Evolutionary conservation across 2,888 invertebrate genomes (phyloP).

Genomic region (Pammene aurita): DNA sequence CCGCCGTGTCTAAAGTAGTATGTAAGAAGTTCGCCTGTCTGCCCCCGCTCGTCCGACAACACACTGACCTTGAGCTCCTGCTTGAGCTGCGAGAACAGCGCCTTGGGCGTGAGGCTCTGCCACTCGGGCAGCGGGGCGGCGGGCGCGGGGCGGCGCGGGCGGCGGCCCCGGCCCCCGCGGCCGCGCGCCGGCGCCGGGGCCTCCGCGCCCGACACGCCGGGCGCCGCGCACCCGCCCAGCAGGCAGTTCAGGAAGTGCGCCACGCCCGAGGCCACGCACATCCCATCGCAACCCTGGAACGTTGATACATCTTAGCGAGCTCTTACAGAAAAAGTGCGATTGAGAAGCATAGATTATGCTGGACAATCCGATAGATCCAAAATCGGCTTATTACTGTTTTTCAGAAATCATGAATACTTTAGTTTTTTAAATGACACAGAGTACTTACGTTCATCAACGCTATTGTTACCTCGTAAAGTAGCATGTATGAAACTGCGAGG

Average conservation of each 20-base stretch:
- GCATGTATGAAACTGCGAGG: no score
- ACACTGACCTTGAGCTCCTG: conserved; percentile 88
- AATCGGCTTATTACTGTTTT: no score
- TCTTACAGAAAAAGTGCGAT: no score
- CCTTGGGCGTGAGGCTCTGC: conserved; percentile 93
- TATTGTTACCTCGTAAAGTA: no score
- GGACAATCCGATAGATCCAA: no score
- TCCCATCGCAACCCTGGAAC: conserved; percentile 90
- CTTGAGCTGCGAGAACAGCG: conserved; percentile 94
- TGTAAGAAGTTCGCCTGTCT: no score
- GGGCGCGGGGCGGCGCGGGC: conserved; percentile 72
- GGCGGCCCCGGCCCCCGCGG: conserved; percentile 85
- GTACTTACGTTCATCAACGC: no score
- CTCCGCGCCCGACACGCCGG: conserved; percentile 68
- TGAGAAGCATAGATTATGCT: no score
- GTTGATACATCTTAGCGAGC: neutral
- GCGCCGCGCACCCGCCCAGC: conserved; percentile 88
- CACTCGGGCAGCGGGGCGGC: conserved; percentile 84
- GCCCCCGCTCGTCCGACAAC: no score
- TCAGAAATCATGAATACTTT: no score
- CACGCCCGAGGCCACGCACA: conserved; percentile 94
- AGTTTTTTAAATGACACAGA: no score
- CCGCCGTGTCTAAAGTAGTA: no score
- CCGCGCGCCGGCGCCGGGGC: conserved; percentile 54
- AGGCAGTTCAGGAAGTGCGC: conserved; percentile 99